Conservation (phyloP, 2,113 vertebrate genomes). For the Pao palembangensis region DNA sequence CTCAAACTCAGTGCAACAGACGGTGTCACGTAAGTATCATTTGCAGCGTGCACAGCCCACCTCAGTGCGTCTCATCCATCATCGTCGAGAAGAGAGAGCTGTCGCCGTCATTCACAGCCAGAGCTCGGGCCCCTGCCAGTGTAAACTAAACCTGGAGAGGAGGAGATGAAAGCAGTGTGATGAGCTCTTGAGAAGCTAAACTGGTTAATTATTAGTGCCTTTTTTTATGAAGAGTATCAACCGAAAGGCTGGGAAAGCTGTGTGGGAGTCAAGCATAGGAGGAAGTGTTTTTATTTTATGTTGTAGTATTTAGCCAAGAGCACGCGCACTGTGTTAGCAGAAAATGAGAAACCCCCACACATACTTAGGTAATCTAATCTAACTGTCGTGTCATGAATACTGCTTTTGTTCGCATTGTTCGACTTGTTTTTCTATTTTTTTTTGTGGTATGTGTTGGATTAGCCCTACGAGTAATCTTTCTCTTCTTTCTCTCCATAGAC, state of each 20-base stretch:
- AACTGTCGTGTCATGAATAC: neutral
- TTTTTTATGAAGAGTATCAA: neutral
- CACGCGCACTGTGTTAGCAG: neutral
- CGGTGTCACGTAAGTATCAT: slow-evolving; percentile 88
- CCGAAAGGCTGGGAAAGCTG: neutral
- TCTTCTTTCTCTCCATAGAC: slow-evolving; percentile 70
- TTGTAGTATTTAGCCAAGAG: neutral
- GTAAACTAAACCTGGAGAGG: neutral
- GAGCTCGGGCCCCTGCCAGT: neutral
- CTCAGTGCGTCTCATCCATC: neutral
- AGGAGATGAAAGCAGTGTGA: neutral
- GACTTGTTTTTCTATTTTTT: neutral
- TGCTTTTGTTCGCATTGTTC: neutral
- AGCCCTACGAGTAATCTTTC: neutral
- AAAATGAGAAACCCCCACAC: neutral
- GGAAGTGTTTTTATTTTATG: neutral
- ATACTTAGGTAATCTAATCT: neutral
- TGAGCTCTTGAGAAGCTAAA: neutral
- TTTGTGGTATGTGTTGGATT: neutral
- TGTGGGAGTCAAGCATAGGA: neutral
- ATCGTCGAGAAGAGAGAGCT: neutral
- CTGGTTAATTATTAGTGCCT: neutral
- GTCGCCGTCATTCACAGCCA: neutral
- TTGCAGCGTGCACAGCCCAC: neutral
- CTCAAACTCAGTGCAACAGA: slow-evolving; percentile 90